Evolutionary conservation across 2,888 invertebrate species (phyloP).

Genomic region (Cerceris ruficornis): DNA sequence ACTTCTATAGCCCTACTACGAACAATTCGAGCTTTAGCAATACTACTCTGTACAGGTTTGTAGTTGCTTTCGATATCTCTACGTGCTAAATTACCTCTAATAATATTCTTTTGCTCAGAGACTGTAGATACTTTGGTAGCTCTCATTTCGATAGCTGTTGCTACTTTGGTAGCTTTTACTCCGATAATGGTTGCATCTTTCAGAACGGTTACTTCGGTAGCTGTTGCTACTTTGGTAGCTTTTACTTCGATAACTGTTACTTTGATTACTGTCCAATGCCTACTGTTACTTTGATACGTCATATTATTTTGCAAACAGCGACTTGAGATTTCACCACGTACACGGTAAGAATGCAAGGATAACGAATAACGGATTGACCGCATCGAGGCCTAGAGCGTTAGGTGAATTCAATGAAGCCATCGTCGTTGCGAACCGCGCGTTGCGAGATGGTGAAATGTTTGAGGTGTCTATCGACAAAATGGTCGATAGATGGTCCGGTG

Average conservation of each 20-base stretch:
- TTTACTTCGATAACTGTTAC: no score
- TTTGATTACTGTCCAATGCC: no score
- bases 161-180: no score
- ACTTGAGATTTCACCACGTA: conserved; percentile 93
- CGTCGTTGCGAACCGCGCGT: conserved; percentile 93
- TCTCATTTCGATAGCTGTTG: no score
- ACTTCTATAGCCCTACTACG: conserved; percentile 88
- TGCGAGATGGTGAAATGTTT: conserved; percentile 95
- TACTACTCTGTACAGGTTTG: conserved; percentile 86
- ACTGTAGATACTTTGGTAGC: not conserved
- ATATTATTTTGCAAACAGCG: conserved; percentile 82
- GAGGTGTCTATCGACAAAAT: conserved; percentile 94
- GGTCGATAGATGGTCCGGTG: conserved; percentile 96
- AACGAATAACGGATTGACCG: conserved; percentile 92
- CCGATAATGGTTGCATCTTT: no score
- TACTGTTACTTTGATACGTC: not conserved
- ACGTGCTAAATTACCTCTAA: no score
- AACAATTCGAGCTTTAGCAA: conserved; percentile 90
- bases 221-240: no score
- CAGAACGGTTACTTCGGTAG: no score
- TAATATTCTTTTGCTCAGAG: not conserved
- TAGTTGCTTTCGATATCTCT: not conserved
- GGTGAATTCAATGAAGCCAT: conserved; percentile 98
- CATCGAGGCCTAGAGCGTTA: conserved; percentile 92
- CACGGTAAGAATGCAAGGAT: conserved; percentile 95